Conservation (phyloP, 2,888 invertebrate genomes). For the Drosophila rellima region DNA sequence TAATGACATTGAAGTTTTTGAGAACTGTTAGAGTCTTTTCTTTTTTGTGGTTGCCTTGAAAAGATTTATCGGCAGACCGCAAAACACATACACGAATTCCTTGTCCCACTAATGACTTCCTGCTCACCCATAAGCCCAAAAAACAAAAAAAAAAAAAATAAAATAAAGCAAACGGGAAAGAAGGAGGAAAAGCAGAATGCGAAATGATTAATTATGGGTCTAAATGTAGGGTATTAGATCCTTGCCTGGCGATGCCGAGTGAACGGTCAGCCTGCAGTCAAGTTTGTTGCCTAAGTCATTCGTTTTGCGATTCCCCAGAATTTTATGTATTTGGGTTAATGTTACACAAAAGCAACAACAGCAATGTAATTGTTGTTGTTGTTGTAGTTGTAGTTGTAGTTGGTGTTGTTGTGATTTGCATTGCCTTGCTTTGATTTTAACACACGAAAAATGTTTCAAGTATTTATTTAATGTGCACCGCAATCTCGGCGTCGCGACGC, state of each 20-base stretch:
- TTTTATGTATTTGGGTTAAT: conserved; percentile 81
- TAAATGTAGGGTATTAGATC: conserved; percentile 70
- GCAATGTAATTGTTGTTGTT: conserved; percentile 10
- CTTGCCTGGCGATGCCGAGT: conserved; percentile 67
- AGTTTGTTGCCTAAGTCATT: conserved; percentile 60
- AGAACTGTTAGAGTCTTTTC: conserved; percentile 22
- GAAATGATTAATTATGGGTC: conserved; percentile 66
- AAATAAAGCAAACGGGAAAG: neutral
- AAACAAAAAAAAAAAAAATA: conserved; percentile 32
- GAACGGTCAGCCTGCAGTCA: conserved; percentile 48
- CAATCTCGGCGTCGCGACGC: conserved; percentile 32
- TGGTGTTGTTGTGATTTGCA: conserved; percentile 42
- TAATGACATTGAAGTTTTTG: conserved; percentile 39
- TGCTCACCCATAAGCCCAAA: conserved; percentile 77
- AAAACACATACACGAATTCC: conserved; percentile 31
- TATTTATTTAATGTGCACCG: conserved; percentile 77
- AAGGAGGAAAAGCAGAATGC: conserved; percentile 10
- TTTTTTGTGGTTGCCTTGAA: conserved; percentile 35
- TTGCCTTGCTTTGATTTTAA: conserved; percentile 78
- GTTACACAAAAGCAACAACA: conserved; percentile 62
- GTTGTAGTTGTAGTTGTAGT: neutral
- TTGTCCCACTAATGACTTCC: conserved; percentile 71
- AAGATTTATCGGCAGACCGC: conserved; percentile 43
- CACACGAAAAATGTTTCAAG: conserved; percentile 71
- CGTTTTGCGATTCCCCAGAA: conserved; percentile 59